Percentiles rank a stretch among this genome's conserved stretches.
Conservation (phyloP, 2,888 invertebrate genomes). For the Nomada lathburiana region DNA sequence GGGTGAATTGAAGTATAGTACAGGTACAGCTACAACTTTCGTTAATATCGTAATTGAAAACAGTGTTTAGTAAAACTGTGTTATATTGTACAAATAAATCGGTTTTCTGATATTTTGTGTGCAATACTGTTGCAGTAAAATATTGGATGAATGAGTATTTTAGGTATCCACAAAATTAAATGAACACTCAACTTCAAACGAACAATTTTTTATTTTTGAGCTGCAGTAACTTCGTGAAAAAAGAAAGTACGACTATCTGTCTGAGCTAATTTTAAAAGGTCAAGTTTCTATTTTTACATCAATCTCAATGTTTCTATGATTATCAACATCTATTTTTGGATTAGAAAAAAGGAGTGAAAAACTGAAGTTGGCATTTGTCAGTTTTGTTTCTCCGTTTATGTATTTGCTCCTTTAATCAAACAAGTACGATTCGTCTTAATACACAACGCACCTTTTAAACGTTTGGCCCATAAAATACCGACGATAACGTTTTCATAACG, state of each 20-base stretch:
- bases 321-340: too few relatives aligned
- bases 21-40: neutral
- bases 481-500: neutral
- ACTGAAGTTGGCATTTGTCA: too few relatives aligned
- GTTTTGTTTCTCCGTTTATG: neutral
- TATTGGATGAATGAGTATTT: neutral
- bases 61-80: neutral
- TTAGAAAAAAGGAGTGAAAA: too few relatives aligned
- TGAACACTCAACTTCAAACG: too few relatives aligned
- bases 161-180: too few relatives aligned
- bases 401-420: neutral
- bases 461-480: neutral
- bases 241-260: too few relatives aligned
- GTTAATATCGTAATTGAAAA: neutral
- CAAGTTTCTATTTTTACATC: too few relatives aligned
- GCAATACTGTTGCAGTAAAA: neutral
- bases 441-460: neutral
- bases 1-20: neutral
- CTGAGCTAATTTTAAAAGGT: too few relatives aligned
- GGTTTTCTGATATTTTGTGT: neutral
- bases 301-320: too few relatives aligned
- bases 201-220: too few relatives aligned
- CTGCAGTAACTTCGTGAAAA: too few relatives aligned
- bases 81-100: neutral
- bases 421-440: neutral